phyloP scores from a whole-genome alignment of 35 echinoderm and acorn worm genomes.

The Apostichopus californicus region DNA sequence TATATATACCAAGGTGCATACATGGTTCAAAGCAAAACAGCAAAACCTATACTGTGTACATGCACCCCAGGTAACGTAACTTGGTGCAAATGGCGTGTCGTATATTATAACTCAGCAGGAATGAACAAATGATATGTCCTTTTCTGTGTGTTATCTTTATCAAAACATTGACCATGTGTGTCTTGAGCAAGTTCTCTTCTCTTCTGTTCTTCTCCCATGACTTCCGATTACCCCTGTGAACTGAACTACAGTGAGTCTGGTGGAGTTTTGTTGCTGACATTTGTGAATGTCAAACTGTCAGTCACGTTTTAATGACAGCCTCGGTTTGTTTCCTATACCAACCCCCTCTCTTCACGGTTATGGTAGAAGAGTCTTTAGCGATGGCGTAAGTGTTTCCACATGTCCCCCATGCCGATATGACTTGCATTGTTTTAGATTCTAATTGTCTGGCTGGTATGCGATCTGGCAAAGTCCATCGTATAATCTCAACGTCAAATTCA shows the following conservation, averaged over 20 bases:
- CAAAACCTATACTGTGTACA: too few relatives aligned
- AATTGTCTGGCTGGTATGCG: neutral
- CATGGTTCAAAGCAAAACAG: too few relatives aligned
- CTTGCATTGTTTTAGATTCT: neutral
- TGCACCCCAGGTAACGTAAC: neutral
- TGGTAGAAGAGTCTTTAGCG: neutral
- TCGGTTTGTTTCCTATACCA: neutral
- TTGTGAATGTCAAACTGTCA: neutral
- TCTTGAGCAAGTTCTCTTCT: neutral
- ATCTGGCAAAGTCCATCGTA: too few relatives aligned
- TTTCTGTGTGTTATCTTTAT: neutral
- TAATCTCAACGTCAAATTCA: too few relatives aligned
- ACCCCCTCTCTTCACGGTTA: neutral
- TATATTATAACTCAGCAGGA: neutral
- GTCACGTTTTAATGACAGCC: neutral
- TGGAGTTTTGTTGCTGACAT: neutral
- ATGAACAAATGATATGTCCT: neutral
- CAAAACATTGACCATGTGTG: neutral
- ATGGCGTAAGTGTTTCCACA: neutral
- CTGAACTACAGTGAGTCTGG: too few relatives aligned
- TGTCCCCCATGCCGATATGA: neutral
- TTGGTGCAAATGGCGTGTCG: neutral
- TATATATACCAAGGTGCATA: too few relatives aligned
- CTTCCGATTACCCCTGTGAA: neutral
- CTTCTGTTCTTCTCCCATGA: neutral